Evolutionary conservation across 2,888 invertebrate species (phyloP).

Genomic region (Ophioninae sp.): DNA sequence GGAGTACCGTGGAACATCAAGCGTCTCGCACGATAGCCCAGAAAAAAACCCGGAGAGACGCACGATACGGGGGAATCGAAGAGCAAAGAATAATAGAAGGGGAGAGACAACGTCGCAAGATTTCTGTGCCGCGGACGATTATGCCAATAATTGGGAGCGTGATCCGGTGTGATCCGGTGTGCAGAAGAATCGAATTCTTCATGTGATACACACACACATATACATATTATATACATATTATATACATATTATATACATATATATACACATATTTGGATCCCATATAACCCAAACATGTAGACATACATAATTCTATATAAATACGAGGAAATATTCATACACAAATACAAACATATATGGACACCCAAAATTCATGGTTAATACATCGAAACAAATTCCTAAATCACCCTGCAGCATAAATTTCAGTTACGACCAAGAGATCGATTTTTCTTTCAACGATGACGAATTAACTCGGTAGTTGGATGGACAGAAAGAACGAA

Average conservation of each 20-base stretch:
- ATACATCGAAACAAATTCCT: not conserved
- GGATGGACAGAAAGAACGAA: not conserved
- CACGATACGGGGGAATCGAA: not conserved
- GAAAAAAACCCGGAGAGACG: too few species aligned
- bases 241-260: too few species aligned
- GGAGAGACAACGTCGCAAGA: not conserved
- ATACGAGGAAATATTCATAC: not conserved
- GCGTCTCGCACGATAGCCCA: too few species aligned
- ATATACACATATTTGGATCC: not conserved
- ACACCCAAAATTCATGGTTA: not conserved
- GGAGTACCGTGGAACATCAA: too few species aligned
- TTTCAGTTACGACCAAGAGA: not conserved
- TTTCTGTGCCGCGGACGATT: not conserved
- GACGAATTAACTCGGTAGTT: not conserved
- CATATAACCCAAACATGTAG: not conserved
- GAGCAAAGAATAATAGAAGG: not conserved
- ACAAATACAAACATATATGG: not conserved
- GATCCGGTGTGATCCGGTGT: not conserved
- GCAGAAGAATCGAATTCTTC: not conserved
- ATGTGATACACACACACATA: not conserved
- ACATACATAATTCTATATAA: not conserved
- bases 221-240: too few species aligned
- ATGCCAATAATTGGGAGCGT: not conserved
- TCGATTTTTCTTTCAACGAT: not conserved
- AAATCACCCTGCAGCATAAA: not conserved